These are phyloP conservation scores for Dynastes maya DNA, from an alignment of 2,888 invertebrate species.

Conservation along the genomic window DNA sequence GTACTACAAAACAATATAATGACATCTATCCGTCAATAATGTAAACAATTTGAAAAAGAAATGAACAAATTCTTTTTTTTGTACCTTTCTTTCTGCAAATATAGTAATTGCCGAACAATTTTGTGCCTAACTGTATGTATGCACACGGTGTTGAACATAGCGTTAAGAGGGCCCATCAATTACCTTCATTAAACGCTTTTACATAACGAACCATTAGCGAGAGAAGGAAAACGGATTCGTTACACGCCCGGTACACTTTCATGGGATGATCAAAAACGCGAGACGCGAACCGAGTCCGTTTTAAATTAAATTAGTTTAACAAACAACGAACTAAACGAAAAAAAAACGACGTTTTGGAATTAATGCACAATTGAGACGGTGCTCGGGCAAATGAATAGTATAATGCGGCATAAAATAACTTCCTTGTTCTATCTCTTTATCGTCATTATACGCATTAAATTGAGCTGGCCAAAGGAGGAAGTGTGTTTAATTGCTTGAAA, in stretches of 20 bases:
- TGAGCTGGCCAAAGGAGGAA: conserved; percentile 1
- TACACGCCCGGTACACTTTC: conserved; percentile 16
- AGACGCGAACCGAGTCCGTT: background rate
- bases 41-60: too few relatives aligned
- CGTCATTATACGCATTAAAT: background rate
- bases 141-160: background rate
- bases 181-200: conserved; percentile 18
- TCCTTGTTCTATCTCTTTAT: background rate
- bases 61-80: too few relatives aligned
- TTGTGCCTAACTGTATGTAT: too few relatives aligned
- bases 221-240: conserved; percentile 11
- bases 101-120: too few relatives aligned
- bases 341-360: background rate
- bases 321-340: background rate
- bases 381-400: background rate
- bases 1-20: too few relatives aligned
- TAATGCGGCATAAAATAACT: background rate
- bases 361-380: conserved; percentile 15
- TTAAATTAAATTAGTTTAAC: conserved; percentile 27
- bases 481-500: conserved; percentile 26
- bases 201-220: conserved; percentile 20
- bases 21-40: too few relatives aligned
- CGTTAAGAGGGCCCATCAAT: conserved; percentile 26
- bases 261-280: conserved; percentile 13
- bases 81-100: too few relatives aligned